Evolutionary conservation across 2,797 vertebrate species (phyloP), one percentile per base, ranked within the genome.

Genomic region (Oreonectes daqikongensis): DNA sequence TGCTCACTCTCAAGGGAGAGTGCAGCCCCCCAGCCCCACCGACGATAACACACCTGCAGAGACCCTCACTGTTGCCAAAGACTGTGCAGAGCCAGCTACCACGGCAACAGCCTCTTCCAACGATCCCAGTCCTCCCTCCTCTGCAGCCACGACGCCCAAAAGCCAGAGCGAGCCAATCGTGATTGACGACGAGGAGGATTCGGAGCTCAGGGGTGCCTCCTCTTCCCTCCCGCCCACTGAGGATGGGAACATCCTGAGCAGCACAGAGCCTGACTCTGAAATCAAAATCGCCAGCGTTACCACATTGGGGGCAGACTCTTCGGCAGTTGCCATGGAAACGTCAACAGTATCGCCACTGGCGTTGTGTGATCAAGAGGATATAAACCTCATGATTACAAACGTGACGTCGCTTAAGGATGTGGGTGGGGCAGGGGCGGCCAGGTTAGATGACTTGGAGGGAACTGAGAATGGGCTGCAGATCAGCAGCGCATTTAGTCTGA

Each of bases 271-370:
- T 55, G 96, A 97, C 86, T 99, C 97, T 63, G 96, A 98, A 89
- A 98, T 99, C 90, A 94, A 94, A 85, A 99, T 99, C 32, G 93
- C 96, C 92, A 97, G 96, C 79, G 97, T 99, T 87, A 99, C 97
- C 84, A 99, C 97, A 0, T 91, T 99, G 90, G 96, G 96, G 81
- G 88, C 74, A n/a, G 87, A 69, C 38, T 61, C 91, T 85, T 79
- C 79, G 2, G 64, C 57, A 5, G 80, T 75, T 57, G 40, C 69
- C 38, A 55, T 80, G 63, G 61, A 66, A 24, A 75, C 73, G 0
- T 61, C 82, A 24, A 67, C 73, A n/a, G 75, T 35, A 50, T 22
- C 66, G 0, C 53, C 81, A 20, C 26, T 65, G 40, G 20, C 69
- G 4, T 14, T 76, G 12, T 60, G 67, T 14, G 61, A 63, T 18